A percentile compares a stretch with the other conserved stretches of the same genome.
Conservation (phyloP, 2,797 vertebrate species). For the Phrynocephalus guinanensis region DNA sequence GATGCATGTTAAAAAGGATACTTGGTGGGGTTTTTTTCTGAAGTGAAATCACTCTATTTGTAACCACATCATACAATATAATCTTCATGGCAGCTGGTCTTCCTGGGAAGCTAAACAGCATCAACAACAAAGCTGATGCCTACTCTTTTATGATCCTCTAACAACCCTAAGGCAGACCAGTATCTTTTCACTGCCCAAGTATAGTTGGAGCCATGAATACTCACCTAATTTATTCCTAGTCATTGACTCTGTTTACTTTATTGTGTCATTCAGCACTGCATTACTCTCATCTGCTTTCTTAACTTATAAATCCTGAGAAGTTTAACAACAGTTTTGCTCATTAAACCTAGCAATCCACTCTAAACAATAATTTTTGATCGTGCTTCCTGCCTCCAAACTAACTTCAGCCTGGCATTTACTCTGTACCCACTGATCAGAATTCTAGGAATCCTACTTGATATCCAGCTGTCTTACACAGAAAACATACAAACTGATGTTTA, state of each 20-base stretch:
- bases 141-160: neutral
- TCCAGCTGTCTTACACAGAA: neutral
- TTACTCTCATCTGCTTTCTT: neutral
- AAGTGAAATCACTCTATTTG: neutral
- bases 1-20: neutral
- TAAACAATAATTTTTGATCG: neutral
- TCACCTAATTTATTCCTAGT: neutral
- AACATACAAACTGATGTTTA: neutral
- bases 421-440: neutral
- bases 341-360: neutral
- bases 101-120: neutral
- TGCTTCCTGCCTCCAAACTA: neutral
- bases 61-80: neutral
- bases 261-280: neutral
- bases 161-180: neutral
- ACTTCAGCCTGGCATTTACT: neutral
- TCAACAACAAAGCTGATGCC: neutral
- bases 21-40: neutral
- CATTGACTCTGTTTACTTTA: neutral
- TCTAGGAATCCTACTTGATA: neutral
- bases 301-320: neutral
- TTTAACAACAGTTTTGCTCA: neutral
- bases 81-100: neutral
- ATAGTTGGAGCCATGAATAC: neutral
- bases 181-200: neutral